These are phyloP conservation scores for Diphyllodes magnificus DNA, from an alignment of 2,113 vertebrate genomes.

Conservation along the genomic window DNA sequence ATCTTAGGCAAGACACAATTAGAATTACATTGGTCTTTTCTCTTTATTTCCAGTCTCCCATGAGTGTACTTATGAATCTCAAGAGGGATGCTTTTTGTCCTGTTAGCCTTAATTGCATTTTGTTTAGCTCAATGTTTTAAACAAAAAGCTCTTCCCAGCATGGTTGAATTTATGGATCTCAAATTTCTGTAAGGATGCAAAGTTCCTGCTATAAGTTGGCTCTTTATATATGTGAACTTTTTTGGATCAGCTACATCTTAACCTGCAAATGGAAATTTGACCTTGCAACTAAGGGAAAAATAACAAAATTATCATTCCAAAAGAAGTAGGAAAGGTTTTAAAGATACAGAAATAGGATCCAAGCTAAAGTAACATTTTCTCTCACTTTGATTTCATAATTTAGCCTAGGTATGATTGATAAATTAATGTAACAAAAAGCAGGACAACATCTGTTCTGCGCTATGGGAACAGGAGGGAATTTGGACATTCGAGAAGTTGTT, in stretches of 20 bases:
- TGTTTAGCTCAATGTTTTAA: constrained; percentile 51
- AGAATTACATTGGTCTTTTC: constrained; percentile 24
- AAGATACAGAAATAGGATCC: neutral
- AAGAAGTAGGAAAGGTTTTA: neutral
- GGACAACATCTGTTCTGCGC: constrained; percentile 55
- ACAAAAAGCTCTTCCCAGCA: constrained; percentile 22
- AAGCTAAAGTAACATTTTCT: neutral
- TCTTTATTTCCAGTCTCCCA: constrained; percentile 24
- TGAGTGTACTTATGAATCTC: constrained; percentile 41
- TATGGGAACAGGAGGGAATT: neutral
- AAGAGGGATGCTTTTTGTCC: constrained; percentile 30
- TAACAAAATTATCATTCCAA: neutral
- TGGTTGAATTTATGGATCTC: neutral
- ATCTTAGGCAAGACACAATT: constrained; percentile 8
- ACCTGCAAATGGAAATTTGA: neutral
- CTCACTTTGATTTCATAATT: constrained; percentile 1
- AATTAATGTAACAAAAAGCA: constrained; percentile 55
- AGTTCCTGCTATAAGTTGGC: neutral
- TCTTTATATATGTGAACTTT: neutral
- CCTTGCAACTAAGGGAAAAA: neutral
- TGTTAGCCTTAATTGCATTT: constrained; percentile 53
- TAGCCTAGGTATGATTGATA: constrained; percentile 25
- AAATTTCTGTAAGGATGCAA: constrained; percentile 3
- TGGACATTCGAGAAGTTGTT: constrained; percentile 50
- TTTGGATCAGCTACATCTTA: neutral